phyloP scores from a whole-genome alignment of 2,888 invertebrate species.

The Tetragnatha montana region DNA sequence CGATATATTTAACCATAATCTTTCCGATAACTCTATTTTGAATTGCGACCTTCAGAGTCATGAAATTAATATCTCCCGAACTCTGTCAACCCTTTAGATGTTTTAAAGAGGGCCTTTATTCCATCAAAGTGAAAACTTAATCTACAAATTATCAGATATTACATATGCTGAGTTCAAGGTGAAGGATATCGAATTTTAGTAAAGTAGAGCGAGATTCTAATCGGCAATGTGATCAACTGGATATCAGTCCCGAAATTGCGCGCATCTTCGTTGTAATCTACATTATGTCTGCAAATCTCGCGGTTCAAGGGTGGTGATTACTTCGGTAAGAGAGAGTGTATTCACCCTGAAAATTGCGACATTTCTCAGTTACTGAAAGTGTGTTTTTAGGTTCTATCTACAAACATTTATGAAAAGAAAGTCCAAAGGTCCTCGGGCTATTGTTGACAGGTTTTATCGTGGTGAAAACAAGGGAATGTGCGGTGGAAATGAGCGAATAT shows the following conservation, averaged over 20 bases:
- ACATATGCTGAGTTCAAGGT: slow-evolving; percentile 45
- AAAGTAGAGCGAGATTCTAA: slow-evolving; percentile 20
- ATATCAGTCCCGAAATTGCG: slow-evolving; percentile 25
- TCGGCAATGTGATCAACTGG: slow-evolving; percentile 3
- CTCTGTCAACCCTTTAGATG: not conserved
- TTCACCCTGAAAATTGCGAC: slow-evolving; percentile 33
- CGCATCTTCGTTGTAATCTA: not conserved
- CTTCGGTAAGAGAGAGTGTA: slow-evolving; percentile 37
- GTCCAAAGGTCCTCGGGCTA: slow-evolving; percentile 17
- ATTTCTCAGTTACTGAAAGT: slow-evolving; percentile 16
- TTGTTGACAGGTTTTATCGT: slow-evolving; percentile 30
- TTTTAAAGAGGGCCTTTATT: not conserved
- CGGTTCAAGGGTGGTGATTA: slow-evolving; percentile 13
- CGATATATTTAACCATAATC: not conserved
- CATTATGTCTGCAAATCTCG: slow-evolving; percentile 13
- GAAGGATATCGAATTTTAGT: slow-evolving; percentile 32
- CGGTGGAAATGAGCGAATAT: slow-evolving; percentile 1
- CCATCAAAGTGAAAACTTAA: slow-evolving; percentile 2
- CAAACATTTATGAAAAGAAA: not conserved
- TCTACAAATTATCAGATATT: slow-evolving; percentile 21
- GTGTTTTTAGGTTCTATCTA: slow-evolving; percentile 17
- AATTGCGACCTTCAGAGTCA: not conserved
- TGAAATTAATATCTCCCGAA: not conserved
- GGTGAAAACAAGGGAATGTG: not conserved
- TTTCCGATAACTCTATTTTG: not conserved